Evolutionary conservation across 2,797 vertebrate genomes (phyloP).

Genomic region (Hydrolagus colliei): DNA sequence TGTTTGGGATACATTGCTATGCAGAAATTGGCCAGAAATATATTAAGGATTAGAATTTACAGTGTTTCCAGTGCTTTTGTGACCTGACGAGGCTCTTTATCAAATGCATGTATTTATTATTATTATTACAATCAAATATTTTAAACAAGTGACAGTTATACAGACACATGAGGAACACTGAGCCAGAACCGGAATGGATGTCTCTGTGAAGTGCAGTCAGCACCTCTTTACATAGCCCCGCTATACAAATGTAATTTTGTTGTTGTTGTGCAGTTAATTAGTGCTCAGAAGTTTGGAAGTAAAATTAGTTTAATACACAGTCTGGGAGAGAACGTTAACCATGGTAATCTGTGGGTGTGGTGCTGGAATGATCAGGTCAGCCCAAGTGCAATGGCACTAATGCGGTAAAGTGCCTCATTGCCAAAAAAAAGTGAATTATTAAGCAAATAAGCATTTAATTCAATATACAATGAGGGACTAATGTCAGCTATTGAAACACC

Average conservation of each 20-base stretch:
- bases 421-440: neutral
- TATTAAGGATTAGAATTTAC: too few species aligned
- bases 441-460: neutral
- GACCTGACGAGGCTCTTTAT: too few species aligned
- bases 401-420: neutral
- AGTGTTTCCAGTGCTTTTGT: too few species aligned
- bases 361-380: neutral
- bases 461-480: neutral
- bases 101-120: too few species aligned
- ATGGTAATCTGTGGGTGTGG: constrained; percentile 4
- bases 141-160: too few species aligned
- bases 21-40: too few species aligned
- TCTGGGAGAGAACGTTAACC: neutral
- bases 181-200: too few species aligned
- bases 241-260: neutral
- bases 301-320: neutral
- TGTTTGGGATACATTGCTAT: too few species aligned
- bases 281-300: neutral
- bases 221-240: too few species aligned
- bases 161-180: too few species aligned
- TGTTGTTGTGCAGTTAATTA: neutral
- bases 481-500: neutral
- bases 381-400: neutral
- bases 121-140: too few species aligned
- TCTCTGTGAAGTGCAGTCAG: too few species aligned